Conservation (phyloP, 2,113 vertebrate genomes). For the Cygnus atratus region DNA sequence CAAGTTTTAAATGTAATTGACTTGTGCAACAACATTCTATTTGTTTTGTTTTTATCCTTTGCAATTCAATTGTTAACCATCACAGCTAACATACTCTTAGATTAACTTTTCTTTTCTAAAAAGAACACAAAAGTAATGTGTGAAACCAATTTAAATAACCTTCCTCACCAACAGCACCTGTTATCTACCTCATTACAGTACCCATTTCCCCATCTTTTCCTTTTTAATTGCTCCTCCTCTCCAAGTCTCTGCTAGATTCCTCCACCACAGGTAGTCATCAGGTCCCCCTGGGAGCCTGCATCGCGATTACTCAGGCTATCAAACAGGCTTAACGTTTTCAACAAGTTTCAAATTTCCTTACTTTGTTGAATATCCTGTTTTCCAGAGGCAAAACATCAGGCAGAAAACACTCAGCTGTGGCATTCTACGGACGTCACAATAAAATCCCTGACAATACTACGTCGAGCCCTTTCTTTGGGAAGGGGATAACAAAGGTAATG, state of each 20-base stretch:
- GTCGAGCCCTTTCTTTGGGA: neutral
- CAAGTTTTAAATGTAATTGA: neutral
- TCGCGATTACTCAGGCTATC: neutral
- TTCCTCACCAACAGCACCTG: neutral
- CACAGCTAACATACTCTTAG: neutral
- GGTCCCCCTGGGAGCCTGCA: neutral
- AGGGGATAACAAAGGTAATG: neutral
- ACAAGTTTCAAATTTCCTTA: neutral
- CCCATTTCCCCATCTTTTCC: neutral
- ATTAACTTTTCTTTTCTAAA: neutral
- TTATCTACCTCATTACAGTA: neutral
- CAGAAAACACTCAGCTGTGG: neutral
- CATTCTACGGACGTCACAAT: neutral
- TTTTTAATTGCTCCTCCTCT: neutral
- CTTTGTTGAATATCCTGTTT: neutral
- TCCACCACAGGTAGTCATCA: neutral
- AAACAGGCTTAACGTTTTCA: neutral
- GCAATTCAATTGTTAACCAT: neutral
- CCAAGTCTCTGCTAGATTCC: neutral
- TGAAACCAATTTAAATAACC: neutral
- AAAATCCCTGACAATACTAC: neutral
- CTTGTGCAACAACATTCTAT: neutral
- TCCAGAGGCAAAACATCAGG: neutral
- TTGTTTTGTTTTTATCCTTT: neutral
- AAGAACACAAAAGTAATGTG: neutral